Base-by-base conservation (phyloP, 1,140 invertebrate species). In the Zelostemma sp. region DNA sequence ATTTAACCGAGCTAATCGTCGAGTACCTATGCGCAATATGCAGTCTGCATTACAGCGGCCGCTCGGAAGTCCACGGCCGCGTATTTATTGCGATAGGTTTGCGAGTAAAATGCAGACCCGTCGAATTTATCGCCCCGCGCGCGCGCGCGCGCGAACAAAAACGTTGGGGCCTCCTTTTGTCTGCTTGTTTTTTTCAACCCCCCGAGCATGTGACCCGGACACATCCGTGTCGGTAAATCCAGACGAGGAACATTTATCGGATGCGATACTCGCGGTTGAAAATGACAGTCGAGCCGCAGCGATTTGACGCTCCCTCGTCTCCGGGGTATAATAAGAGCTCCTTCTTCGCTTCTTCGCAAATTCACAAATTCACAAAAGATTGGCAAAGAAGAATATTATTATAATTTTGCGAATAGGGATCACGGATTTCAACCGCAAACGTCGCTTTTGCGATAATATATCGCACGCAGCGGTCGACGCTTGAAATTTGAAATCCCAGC, bases 41-140 rank as follows among this genome's bases (percentile, higher is more conserved):
- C 74, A 81, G 71, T 60, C 54, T 80, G 80, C 79, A 85, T 84
- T 82, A 83, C 75, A 78, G 78, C 58, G 61, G 56, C 69, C 70
- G 70, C 75, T 67, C 68, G 71, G 58, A 74, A 45, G 54, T 63
- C 43, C 53, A 40, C 76, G 68, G 75, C 69, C 63, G 25, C 73
- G 72, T 82, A 85, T 85, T 85, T 85, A 85, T 84, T 82, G 81
- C 81, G 79, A 84, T 84, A 80, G 79, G 77, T 82, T 84, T 81
- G 76, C 71, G 71, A 60, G 73, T 68, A 77, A 80, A 82, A 81
- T 76, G 72, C 76, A 48, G 69, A 58, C 46, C 63, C 57, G 56
- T 62, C 47, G 77, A 83, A 85, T 85, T 85, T 84, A 85, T 85
- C 70, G 77, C 75, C 41, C n/a, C n/a, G n/a, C n/a, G n/a, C n/a